These are phyloP conservation scores for Sturnira hondurensis DNA, from an alignment of 2,113 vertebrate genomes.

Conservation along the genomic window DNA sequence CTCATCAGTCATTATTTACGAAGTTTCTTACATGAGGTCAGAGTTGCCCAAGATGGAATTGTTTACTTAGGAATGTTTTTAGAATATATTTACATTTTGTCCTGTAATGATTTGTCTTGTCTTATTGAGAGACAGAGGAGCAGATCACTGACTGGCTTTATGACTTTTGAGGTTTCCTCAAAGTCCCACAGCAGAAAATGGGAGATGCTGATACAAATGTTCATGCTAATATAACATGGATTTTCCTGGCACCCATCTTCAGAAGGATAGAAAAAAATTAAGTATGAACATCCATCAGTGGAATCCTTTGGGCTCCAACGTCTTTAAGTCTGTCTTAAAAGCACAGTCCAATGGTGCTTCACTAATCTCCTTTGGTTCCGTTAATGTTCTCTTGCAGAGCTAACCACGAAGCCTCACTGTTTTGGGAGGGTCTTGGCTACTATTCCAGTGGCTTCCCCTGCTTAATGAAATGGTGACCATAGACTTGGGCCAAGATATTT, in stretches of 20 bases:
- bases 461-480: not conserved
- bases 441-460: not conserved
- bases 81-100: slow-evolving; percentile 35
- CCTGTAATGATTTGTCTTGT: not conserved
- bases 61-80: not conserved
- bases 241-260: not conserved
- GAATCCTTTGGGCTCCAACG: not conserved
- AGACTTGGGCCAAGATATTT: not conserved
- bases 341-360: not conserved
- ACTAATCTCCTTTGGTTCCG: not conserved
- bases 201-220: not conserved
- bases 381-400: not conserved
- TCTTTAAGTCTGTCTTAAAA: not conserved
- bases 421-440: not conserved
- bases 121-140: slow-evolving; percentile 1
- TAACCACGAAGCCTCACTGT: not conserved
- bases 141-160: not conserved
- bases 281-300: not conserved
- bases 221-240: not conserved
- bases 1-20: slow-evolving; percentile 48
- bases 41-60: not conserved
- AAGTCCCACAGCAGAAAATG: not conserved
- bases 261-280: not conserved
- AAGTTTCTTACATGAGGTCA: slow-evolving; percentile 4
- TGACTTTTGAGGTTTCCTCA: not conserved